These are phyloP conservation scores for Himalopsyche kuldschensis DNA, from an alignment of 2,888 invertebrate species.

Conservation along the genomic window DNA sequence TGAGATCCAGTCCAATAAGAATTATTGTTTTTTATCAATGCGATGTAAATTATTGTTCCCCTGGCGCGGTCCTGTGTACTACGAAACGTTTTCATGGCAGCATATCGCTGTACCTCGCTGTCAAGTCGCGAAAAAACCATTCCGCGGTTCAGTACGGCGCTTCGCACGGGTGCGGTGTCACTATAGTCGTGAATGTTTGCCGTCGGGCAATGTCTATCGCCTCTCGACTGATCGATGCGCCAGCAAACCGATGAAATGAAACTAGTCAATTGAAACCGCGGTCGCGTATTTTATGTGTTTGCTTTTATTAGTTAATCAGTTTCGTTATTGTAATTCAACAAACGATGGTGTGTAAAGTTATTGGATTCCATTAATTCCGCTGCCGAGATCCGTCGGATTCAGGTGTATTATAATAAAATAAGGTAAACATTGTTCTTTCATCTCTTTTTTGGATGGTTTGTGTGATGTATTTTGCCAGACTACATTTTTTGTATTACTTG, in stretches of 20 bases:
- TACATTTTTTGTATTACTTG: background rate
- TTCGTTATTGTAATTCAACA: background rate
- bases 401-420: conserved; percentile 19
- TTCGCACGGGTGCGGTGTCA: conserved; percentile 19
- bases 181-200: background rate
- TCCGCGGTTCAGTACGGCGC: background rate
- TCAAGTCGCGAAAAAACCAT: conserved; percentile 3
- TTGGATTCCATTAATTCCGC: conserved; percentile 16
- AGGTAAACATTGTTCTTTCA: conserved; percentile 24
- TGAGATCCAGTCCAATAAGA: background rate
- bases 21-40: background rate
- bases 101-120: conserved; percentile 4
- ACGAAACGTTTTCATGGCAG: conserved; percentile 5
- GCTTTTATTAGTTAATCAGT: conserved; percentile 15
- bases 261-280: background rate
- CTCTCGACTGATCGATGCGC: background rate
- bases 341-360: conserved; percentile 14
- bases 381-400: conserved; percentile 6
- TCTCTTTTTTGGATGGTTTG: background rate
- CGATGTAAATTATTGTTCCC: too few species aligned
- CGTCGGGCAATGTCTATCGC: background rate
- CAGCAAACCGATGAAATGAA: background rate
- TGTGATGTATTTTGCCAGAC: background rate
- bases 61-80: background rate
- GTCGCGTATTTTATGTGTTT: background rate